Percentiles rank a stretch among this genome's conserved stretches.
These are phyloP conservation scores for Xanthia togata DNA, from an alignment of 2,888 invertebrate genomes.

Conservation along the genomic window DNA sequence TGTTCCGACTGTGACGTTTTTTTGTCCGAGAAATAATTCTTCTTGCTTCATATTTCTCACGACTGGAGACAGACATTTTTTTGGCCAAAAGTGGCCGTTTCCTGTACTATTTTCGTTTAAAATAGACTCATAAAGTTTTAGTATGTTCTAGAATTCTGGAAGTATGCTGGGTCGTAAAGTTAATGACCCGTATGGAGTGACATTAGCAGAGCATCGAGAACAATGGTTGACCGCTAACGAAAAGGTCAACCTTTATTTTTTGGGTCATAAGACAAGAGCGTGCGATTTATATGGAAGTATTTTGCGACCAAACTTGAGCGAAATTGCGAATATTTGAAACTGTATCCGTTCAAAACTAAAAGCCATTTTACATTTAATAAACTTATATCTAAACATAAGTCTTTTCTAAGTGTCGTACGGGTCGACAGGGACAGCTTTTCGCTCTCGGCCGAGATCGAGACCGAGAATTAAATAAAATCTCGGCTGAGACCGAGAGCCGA, in stretches of 20 bases:
- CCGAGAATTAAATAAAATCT: too few species aligned
- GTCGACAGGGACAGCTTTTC: too few species aligned
- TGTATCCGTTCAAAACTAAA: not conserved
- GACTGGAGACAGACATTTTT: constrained; percentile 64
- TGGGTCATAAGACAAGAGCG: constrained; percentile 16
- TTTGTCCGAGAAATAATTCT: constrained; percentile 64
- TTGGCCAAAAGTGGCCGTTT: constrained; percentile 67
- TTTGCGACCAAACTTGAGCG: not conserved
- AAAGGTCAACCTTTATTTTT: constrained; percentile 45
- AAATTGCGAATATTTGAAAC: not conserved
- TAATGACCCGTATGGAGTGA: constrained; percentile 49
- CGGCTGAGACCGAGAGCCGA: too few species aligned
- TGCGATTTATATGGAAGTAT: constrained; percentile 10
- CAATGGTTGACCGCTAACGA: constrained; percentile 21
- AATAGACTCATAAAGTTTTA: constrained; percentile 61
- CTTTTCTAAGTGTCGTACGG: not conserved
- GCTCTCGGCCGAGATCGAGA: too few species aligned
- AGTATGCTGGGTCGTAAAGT: constrained; percentile 50
- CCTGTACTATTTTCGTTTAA: constrained; percentile 67
- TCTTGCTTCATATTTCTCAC: constrained; percentile 69
- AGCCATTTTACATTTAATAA: not conserved
- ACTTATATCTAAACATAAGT: not conserved
- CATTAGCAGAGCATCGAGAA: constrained; percentile 21
- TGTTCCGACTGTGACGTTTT: constrained; percentile 64
- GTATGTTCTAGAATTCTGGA: constrained; percentile 40